Conservation (phyloP, 2,888 invertebrate species). For the Caenorhabditis angaria region DNA sequence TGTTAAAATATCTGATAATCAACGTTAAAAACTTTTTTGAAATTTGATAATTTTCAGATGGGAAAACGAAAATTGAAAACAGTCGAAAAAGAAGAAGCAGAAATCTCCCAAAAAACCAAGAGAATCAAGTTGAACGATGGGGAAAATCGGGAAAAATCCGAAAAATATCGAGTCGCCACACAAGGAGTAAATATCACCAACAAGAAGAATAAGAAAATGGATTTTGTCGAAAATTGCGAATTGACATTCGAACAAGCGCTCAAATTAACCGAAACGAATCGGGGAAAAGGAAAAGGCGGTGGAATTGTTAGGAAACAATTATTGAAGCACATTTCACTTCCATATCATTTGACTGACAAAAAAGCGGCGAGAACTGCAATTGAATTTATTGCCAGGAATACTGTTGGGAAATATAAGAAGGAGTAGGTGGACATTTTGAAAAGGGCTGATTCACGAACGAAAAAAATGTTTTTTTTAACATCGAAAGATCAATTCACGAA, state of each 20-base stretch:
- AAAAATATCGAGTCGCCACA: conserved; percentile 17
- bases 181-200: conserved; percentile 22
- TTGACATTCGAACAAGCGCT: conserved; percentile 34
- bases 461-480: no score
- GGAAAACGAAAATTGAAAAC: conserved; percentile 22
- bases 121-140: background rate
- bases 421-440: conserved; percentile 22
- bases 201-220: conserved; percentile 10
- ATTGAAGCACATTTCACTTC: conserved; percentile 31
- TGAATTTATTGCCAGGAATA: conserved; percentile 34
- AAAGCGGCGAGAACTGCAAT: conserved; percentile 27
- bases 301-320: conserved; percentile 16
- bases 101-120: background rate
- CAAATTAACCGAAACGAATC: conserved; percentile 19
- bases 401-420: conserved; percentile 35
- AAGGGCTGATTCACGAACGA: background rate
- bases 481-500: no score
- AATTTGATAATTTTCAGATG: conserved; percentile 10
- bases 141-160: background rate
- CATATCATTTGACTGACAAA: conserved; percentile 39
- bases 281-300: conserved; percentile 21
- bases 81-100: conserved; percentile 11
- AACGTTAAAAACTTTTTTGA: background rate
- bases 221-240: conserved; percentile 8
- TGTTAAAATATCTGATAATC: background rate